Evolutionary conservation across 2,113 vertebrate species (phyloP).

Genomic region (Thunnus maccoyii): DNA sequence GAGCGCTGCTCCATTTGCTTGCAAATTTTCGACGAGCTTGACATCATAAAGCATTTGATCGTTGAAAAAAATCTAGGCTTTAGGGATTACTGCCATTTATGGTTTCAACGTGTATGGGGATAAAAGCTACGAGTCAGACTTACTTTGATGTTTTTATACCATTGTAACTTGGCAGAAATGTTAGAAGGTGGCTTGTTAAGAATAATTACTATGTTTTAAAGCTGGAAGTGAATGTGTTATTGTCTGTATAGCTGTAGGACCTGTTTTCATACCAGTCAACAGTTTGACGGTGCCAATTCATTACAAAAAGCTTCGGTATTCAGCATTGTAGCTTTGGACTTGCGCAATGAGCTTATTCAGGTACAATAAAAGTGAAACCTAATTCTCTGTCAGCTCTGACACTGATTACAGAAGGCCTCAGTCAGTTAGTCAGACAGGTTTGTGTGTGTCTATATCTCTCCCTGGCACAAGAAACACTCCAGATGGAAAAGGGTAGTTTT

Average conservation of each 20-base stretch:
- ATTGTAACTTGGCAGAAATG: conserved; percentile 54
- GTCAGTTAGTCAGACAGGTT: conserved; percentile 2
- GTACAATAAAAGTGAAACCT: conserved; percentile 35
- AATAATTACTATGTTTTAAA: conserved; percentile 54
- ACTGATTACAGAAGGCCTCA: conserved; percentile 30
- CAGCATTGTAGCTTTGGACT: conserved; percentile 12
- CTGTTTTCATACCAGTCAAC: conserved; percentile 38
- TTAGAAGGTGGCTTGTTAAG: conserved; percentile 54
- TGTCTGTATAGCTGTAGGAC: conserved; percentile 31
- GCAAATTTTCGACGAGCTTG: conserved; percentile 46
- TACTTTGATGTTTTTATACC: conserved; percentile 59
- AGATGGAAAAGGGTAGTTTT: conserved; percentile 52
- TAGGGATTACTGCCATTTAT: conserved; percentile 57
- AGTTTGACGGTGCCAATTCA: conserved; percentile 23
- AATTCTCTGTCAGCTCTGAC: conserved; percentile 19
- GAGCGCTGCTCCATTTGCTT: conserved; percentile 35
- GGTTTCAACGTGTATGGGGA: conserved; percentile 39
- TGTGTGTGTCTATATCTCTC: conserved; percentile 28
- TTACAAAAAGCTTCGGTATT: conserved; percentile 51
- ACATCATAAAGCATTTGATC: conserved; percentile 41
- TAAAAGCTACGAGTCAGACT: conserved; percentile 33
- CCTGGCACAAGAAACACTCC: conserved; percentile 33
- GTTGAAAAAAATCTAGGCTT: conserved; percentile 15
- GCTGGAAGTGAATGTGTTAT: conserved; percentile 43
- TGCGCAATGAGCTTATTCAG: conserved; percentile 48